Percentiles rank a stretch among this genome's conserved stretches.
Conservation (phyloP, 2,888 invertebrate genomes). For the Prosopocoilus inquinatus region DNA sequence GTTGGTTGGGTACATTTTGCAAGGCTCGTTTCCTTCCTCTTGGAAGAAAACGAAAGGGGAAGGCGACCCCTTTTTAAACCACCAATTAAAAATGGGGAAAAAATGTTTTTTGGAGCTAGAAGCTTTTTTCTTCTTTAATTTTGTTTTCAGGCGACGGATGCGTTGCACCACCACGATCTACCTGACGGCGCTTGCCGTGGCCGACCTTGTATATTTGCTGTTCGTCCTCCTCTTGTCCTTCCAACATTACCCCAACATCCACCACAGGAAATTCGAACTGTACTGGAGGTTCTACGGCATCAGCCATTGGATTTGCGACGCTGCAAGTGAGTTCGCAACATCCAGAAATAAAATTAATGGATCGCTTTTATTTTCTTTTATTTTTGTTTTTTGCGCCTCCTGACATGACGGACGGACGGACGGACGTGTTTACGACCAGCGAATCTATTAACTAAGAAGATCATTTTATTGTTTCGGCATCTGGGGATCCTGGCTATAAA, state of each 20-base stretch:
- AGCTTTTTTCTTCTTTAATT: constrained; percentile 8
- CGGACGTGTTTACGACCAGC: no score
- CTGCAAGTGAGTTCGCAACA: constrained; percentile 56
- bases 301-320: constrained; percentile 64
- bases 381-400: no score
- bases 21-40: no score
- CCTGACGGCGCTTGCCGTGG: constrained; percentile 68
- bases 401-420: no score
- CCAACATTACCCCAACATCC: constrained; percentile 58
- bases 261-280: constrained; percentile 53
- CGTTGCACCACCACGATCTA: constrained; percentile 73
- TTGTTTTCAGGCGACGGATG: constrained; percentile 60
- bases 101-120: constrained; percentile 1
- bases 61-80: neutral
- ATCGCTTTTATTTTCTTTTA: constrained; percentile 2
- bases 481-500: no score
- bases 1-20: no score
- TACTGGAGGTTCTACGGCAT: constrained; percentile 63
- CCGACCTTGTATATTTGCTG: constrained; percentile 68
- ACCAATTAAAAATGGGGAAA: neutral
- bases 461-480: neutral
- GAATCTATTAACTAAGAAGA: no score
- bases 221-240: constrained; percentile 64
- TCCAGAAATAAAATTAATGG: neutral
- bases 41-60: no score